Evolutionary conservation across 2,888 invertebrate genomes (phyloP), one percentile per base, ranked within the genome.

Genomic region (Meta bourneti): DNA sequence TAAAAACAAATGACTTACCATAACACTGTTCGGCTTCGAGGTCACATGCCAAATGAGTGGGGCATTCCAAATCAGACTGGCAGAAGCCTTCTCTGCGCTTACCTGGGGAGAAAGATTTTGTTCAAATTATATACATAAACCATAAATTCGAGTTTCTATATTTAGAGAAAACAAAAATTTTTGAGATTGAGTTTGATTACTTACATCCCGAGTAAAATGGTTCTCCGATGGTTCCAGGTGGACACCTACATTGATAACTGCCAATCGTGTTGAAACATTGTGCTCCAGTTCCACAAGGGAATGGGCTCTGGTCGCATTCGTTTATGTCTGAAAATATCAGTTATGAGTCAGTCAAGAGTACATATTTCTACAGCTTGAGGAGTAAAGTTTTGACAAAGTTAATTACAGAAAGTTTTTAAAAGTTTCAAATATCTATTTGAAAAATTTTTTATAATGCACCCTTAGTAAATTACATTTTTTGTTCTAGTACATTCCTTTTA

Each of bases 51-150:
- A 96, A 96, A 94, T 97, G 96, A 94, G 97, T 97, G 0, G 97
- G 96, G 94, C 98, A 98, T 93, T 98, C 97, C 79, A 97, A 96
- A 95, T 97, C 97, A 93, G 97, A 96, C 95, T 97, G 96, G 94
- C 98, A 98, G 95, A 97, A 94, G 34, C 93, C 93, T 90, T 91
- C 89, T 19, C 90, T 80, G 51, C 83, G 74, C 69, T 92, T 77
- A 51, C 93, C 93, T 93, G 61, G 4, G 69, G 75, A 19, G 34
- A 34, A 34, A 34, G 34, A 34, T 34, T 34, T 34, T 34, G 7
- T 82, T 61, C 8, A 79, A 61, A 54, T 34, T 34, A 2, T 34
- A 85, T 48, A 78, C 7, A 20, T 74, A 7, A 78, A 51, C 16
- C 75, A 78, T 51, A 8, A n/a, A 49, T 48, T 9, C 16, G 16